Conservation (phyloP, 2,888 invertebrate species). For the Saturnia pavonia region DNA sequence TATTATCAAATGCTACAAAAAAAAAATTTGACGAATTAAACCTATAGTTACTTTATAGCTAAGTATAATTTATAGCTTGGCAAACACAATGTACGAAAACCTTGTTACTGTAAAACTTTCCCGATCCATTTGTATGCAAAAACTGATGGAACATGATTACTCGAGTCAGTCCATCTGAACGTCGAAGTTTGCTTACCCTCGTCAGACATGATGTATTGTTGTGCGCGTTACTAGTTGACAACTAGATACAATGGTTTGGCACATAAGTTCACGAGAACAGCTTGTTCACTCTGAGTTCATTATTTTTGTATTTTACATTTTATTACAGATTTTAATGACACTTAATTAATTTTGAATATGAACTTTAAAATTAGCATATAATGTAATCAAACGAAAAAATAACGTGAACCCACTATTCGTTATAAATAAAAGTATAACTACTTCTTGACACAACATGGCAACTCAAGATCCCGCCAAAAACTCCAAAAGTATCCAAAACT, state of each 20-base stretch:
- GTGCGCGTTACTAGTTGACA: not conserved
- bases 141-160: slow-evolving; percentile 10
- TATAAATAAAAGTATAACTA: too few species aligned
- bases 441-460: too few species aligned
- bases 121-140: slow-evolving; percentile 11
- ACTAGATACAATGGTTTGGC: not conserved
- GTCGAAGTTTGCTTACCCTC: slow-evolving; percentile 14
- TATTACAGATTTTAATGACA: too few species aligned
- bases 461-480: too few species aligned
- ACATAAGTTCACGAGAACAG: not conserved
- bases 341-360: too few species aligned
- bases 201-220: slow-evolving; percentile 14
- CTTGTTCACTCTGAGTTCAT: not conserved
- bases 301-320: too few species aligned
- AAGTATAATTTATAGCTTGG: not conserved
- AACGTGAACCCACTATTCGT: too few species aligned
- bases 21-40: not conserved
- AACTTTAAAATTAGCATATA: too few species aligned
- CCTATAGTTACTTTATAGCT: not conserved
- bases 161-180: not conserved
- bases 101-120: slow-evolving; percentile 7
- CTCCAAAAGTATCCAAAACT: too few species aligned
- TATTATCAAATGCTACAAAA: not conserved
- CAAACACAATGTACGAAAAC: not conserved
- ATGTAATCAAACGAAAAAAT: too few species aligned